Percentiles rank a stretch among this genome's conserved stretches.
phyloP scores from a whole-genome alignment of 2,888 invertebrate species.

The Megamerina dolium region DNA sequence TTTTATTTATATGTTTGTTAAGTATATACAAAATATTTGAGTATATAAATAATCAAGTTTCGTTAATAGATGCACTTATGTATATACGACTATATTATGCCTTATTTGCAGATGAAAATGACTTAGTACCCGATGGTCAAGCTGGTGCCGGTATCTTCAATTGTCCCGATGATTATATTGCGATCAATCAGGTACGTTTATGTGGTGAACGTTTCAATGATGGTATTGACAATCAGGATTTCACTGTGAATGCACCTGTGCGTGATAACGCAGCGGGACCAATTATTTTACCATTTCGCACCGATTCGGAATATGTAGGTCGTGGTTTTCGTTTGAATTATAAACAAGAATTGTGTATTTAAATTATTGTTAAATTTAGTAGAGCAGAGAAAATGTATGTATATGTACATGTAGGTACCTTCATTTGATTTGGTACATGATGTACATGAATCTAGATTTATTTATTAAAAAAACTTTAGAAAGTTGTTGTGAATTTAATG shows the following conservation, averaged over 20 bases:
- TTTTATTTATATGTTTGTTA: background rate
- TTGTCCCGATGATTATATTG: conserved; percentile 70
- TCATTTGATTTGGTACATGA: conserved; percentile 4
- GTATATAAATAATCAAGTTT: background rate
- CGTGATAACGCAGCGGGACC: conserved; percentile 66
- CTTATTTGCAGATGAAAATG: conserved; percentile 53
- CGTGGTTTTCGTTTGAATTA: conserved; percentile 65
- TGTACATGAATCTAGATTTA: conserved; percentile 6
- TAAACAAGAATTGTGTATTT: conserved; percentile 60
- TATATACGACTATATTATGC: background rate
- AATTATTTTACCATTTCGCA: conserved; percentile 62
- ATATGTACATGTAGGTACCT: background rate
- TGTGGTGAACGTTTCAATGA: conserved; percentile 72
- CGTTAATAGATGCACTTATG: background rate
- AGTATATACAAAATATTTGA: background rate
- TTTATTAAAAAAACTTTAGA: conserved; percentile 26
- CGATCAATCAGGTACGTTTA: conserved; percentile 62
- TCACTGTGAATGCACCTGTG: conserved; percentile 62
- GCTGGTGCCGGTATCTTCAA: conserved; percentile 70
- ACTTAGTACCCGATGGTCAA: conserved; percentile 60
- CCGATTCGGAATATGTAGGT: conserved; percentile 60
- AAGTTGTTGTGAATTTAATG: conserved; percentile 7
- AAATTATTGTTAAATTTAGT: no score
- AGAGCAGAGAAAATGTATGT: no score
- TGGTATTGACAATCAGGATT: conserved; percentile 54